Base-by-base conservation (phyloP, 2,797 vertebrate genomes). In the Xyrichtys novacula region DNA sequence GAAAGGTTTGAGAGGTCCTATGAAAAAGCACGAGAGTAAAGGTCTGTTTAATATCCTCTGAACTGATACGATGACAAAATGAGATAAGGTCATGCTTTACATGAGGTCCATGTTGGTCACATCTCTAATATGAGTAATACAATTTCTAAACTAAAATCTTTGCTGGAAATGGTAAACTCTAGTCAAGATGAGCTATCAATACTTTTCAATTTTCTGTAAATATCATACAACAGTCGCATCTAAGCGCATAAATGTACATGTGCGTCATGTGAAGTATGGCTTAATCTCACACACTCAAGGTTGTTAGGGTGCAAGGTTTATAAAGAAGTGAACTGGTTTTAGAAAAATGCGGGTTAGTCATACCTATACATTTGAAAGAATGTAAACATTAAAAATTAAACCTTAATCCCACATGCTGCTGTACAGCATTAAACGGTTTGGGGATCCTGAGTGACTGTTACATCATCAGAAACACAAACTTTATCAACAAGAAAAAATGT, bases 1-100 rank as follows among this genome's bases (percentile, higher is more conserved):
- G 56, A 76, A 85, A 83, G 85, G 79, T 87, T 88, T 88, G 85
- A 80, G 55, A 60, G 55, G 50, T 34, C 78, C 69, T 65, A 70
- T 78, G 66, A 66, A 83, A 87, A 80, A 83, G 62, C 71, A 67
- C 61, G 29, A 71, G 61, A 65, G 73, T 50, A 54, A 88, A 84
- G 77, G 74, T 85, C 76, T 84, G 79, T 84, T 71, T 53, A 53
- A 60, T 76, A 48, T 78, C 84, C 65, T 82, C 53, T 79, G 71
- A 31, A 74, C 19, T 54, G 76, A 72, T 74, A 59, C 44, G 34
- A 47, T 12, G 50, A 52, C 40, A 20, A 64, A 76, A 65, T 66
- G 25, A 58, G 38, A 61, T 63, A 40, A 71, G 19, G 85, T 80
- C 74, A 69, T 60, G 83, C 73, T 88, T 88, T 81, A 86, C 79